Percentiles rank a stretch among this genome's conserved stretches.
These are phyloP conservation scores for Eubucco bourcierii DNA, from an alignment of 2,113 vertebrate genomes.

Conservation along the genomic window DNA sequence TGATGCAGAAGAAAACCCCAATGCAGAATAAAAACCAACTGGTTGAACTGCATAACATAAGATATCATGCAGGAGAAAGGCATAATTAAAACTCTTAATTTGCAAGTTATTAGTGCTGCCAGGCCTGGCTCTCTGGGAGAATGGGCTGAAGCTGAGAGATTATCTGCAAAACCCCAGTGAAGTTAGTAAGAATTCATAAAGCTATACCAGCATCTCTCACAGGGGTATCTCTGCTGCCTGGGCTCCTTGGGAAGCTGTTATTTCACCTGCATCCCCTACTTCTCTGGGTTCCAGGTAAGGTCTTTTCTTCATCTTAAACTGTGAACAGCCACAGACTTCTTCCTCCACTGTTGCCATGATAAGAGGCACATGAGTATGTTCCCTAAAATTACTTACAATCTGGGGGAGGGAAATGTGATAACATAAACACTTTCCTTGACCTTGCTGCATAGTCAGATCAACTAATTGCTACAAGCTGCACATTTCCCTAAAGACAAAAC, in stretches of 20 bases:
- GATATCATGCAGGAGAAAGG: background rate
- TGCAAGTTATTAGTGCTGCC: background rate
- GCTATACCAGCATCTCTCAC: background rate
- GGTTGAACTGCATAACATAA: background rate
- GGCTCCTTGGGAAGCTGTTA: background rate
- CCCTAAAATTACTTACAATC: background rate
- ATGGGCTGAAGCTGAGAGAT: background rate
- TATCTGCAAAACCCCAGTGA: background rate
- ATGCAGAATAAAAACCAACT: background rate
- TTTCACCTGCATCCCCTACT: background rate
- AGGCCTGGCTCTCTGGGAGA: background rate
- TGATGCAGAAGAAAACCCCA: background rate
- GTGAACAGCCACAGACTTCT: background rate
- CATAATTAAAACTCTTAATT: background rate
- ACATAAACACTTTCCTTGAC: constrained; percentile 48
- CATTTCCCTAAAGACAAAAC: constrained; percentile 29
- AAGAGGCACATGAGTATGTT: background rate
- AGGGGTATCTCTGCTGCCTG: background rate
- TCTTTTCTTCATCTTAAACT: background rate
- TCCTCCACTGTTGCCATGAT: background rate
- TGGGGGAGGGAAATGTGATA: background rate
- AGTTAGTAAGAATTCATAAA: background rate
- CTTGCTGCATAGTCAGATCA: constrained; percentile 29
- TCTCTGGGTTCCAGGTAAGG: background rate
- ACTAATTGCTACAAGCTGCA: constrained; percentile 34